These are phyloP conservation scores for Carduelis carduelis DNA, from an alignment of 2,797 vertebrate genomes.

Conservation along the genomic window DNA sequence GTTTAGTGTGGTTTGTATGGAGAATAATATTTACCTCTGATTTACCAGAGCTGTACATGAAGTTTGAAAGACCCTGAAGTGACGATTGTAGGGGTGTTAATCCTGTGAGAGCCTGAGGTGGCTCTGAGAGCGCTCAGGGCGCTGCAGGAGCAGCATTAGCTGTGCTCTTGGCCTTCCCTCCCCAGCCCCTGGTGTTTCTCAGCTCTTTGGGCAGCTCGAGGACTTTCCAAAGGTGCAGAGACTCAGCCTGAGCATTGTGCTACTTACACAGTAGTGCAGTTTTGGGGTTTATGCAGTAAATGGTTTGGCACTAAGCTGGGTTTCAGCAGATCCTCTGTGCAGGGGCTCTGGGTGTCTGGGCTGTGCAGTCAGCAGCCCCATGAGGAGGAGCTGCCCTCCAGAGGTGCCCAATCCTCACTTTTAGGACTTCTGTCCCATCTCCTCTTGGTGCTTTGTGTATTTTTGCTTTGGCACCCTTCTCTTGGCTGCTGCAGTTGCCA, in stretches of 20 bases:
- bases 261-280: rapidly evolving
- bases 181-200: not conserved
- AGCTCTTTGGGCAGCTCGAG: not conserved
- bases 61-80: not conserved
- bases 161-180: no score
- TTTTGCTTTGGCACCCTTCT: not conserved
- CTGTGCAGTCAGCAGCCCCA: rapidly evolving
- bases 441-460: not conserved
- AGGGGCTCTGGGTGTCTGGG: not conserved
- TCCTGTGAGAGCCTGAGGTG: rapidly evolving
- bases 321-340: rapidly evolving
- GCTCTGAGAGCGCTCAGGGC: rapidly evolving
- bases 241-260: not conserved
- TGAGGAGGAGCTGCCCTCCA: not conserved
- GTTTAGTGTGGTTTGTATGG: not conserved
- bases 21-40: not conserved
- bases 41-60: not conserved
- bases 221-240: not conserved
- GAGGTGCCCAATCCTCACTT: not conserved
- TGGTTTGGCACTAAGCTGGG: no score
- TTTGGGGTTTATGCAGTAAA: not conserved
- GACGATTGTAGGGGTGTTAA: no score
- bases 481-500: not conserved
- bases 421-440: not conserved
- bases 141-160: not conserved